Conservation (phyloP, 1,140 invertebrate species). For the Oreohelix idahoensis region DNA sequence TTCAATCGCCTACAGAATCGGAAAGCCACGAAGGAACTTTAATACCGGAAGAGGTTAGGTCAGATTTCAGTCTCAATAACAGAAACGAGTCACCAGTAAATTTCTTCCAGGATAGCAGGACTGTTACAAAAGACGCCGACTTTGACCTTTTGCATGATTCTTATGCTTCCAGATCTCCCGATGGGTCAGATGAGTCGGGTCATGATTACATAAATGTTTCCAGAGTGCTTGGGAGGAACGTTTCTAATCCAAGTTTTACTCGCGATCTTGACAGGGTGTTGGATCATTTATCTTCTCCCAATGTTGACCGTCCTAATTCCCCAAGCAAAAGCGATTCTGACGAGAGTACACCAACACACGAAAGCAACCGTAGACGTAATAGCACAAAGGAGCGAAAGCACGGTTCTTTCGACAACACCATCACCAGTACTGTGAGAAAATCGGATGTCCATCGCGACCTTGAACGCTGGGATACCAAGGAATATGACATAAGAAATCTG, state of each 20-base stretch:
- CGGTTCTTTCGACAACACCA: neutral
- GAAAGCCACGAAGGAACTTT: conserved; percentile 9
- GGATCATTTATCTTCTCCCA: neutral
- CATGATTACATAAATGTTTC: too few species aligned
- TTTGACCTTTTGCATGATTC: conserved; percentile 7
- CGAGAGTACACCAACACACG: neutral
- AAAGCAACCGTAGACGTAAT: neutral
- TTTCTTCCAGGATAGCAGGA: neutral
- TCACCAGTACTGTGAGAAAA: neutral
- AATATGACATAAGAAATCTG: neutral
- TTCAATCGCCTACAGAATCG: neutral
- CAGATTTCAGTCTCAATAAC: neutral
- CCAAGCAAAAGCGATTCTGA: neutral
- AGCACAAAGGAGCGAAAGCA: neutral
- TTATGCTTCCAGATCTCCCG: neutral
- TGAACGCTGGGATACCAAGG: neutral
- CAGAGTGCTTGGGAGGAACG: too few species aligned
- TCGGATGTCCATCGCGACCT: neutral
- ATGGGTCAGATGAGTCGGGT: too few species aligned
- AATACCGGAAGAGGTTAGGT: neutral
- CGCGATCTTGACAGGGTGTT: neutral
- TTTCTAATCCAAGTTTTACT: neutral
- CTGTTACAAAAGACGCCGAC: neutral
- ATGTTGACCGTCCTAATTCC: neutral
- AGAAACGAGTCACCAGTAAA: neutral